Evolutionary conservation across 2,888 invertebrate genomes (phyloP).

Genomic region (Papilio gigon): DNA sequence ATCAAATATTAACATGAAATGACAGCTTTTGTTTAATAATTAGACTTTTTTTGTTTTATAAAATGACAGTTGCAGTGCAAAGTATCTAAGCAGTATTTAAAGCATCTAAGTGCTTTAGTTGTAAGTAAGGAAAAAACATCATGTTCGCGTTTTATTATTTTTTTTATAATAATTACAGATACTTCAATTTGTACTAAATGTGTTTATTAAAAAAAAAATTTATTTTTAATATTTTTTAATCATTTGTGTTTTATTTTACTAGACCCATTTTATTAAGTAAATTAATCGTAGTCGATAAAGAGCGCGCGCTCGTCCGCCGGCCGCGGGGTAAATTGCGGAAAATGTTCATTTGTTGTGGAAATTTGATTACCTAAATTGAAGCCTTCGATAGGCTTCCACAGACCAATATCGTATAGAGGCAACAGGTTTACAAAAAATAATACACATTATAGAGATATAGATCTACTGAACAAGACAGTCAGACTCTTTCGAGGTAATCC

Average conservation of each 20-base stretch:
- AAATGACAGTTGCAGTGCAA: no score
- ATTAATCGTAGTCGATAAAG: constrained; percentile 34
- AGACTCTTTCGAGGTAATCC: no score
- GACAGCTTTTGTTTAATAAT: no score
- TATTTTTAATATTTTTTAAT: background rate
- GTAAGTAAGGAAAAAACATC: no score
- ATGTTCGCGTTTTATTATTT: no score
- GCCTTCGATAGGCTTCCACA: constrained; percentile 39
- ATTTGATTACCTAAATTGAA: constrained; percentile 45
- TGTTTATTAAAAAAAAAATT: background rate
- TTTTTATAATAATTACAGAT: no score
- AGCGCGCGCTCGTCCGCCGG: constrained; percentile 35
- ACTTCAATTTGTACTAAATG: no score
- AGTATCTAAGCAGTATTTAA: no score
- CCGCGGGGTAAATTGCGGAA: constrained; percentile 43
- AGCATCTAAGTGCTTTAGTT: no score
- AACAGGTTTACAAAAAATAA: background rate
- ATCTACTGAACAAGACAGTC: no score
- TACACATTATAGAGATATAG: background rate
- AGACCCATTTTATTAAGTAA: background rate
- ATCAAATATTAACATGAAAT: no score
- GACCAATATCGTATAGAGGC: constrained; percentile 13
- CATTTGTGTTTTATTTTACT: background rate
- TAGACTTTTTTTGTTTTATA: no score
- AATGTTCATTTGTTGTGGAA: constrained; percentile 47